Evolutionary conservation across 2,113 vertebrate species (phyloP).

Genomic region (Anoplopoma fimbria): DNA sequence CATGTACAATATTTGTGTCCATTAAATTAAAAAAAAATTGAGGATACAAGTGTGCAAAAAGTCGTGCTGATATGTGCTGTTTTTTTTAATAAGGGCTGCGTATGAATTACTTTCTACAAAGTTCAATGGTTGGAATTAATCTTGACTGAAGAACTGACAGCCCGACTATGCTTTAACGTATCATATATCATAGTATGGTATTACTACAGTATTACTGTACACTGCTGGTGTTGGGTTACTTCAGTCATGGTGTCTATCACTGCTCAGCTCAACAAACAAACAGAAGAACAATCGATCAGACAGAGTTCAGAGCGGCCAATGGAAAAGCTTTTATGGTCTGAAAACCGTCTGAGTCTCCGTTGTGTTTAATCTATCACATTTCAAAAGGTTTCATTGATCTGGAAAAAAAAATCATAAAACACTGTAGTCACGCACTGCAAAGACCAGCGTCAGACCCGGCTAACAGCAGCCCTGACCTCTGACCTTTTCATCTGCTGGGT

Average conservation of each 20-base stretch:
- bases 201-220: background rate
- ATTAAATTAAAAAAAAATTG: too few relatives aligned
- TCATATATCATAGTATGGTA: background rate
- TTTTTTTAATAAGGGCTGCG: too few relatives aligned
- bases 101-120: too few relatives aligned
- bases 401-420: background rate
- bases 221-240: background rate
- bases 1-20: too few relatives aligned
- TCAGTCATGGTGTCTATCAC: background rate
- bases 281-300: too few relatives aligned
- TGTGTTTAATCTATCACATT: background rate
- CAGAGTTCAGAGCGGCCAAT: background rate
- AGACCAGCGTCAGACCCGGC: background rate
- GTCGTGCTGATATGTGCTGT: too few relatives aligned
- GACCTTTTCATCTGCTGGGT: too few relatives aligned
- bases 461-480: background rate
- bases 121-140: too few relatives aligned
- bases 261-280: background rate
- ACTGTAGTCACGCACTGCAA: background rate
- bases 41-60: too few relatives aligned
- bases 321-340: conserved; percentile 11
- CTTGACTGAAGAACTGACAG: too few relatives aligned
- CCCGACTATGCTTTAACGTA: too few relatives aligned
- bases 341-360: background rate
- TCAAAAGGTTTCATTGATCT: background rate